These are phyloP conservation scores for Gymnogyps californianus DNA, from an alignment of 2,113 vertebrate genomes.

Conservation along the genomic window DNA sequence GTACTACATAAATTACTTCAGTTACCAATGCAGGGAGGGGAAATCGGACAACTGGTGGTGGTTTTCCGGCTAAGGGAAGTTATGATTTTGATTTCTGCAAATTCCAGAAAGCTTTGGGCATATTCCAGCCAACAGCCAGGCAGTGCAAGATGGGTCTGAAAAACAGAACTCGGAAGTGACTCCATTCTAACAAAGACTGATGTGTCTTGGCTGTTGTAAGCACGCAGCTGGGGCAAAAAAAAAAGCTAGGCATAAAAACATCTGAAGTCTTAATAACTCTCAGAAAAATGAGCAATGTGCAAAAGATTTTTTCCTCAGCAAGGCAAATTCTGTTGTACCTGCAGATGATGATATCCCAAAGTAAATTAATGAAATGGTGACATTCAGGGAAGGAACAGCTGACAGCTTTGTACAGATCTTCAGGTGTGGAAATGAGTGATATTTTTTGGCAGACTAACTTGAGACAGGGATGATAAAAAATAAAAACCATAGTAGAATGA, in stretches of 20 bases:
- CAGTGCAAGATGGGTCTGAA: neutral
- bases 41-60: neutral
- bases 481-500: slow-evolving; percentile 27
- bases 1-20: neutral
- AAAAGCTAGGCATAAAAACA: neutral
- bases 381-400: slow-evolving; percentile 30
- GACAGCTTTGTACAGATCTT: slow-evolving; percentile 10
- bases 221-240: neutral
- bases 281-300: neutral
- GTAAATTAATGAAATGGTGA: slow-evolving; percentile 54
- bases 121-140: neutral
- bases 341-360: neutral
- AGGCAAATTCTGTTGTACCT: slow-evolving; percentile 1
- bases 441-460: slow-evolving; percentile 35
- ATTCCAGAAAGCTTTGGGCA: neutral
- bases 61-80: neutral
- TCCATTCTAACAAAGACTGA: neutral
- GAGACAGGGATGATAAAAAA: slow-evolving; percentile 30
- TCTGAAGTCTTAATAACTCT: neutral
- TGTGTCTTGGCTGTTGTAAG: neutral
- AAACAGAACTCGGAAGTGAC: neutral
- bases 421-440: slow-evolving; percentile 25
- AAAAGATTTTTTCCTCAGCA: neutral
- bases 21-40: neutral
- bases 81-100: neutral